Evolutionary conservation across 1,140 invertebrate species (phyloP).

Genomic region (Sycophila sp.): DNA sequence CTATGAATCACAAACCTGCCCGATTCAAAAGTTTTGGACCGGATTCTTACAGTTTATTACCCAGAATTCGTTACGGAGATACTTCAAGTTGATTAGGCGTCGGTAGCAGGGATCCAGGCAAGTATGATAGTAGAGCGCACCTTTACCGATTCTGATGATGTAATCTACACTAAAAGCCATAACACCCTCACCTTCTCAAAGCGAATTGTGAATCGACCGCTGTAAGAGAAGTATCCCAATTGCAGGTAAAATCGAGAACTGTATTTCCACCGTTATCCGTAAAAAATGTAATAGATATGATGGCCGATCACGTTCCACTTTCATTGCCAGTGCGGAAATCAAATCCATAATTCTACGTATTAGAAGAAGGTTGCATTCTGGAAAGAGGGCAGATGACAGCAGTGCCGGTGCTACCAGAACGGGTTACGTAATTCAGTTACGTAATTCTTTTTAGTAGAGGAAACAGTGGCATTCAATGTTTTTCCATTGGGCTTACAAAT

Average conservation of each 20-base stretch:
- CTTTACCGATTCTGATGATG: constrained; percentile 1
- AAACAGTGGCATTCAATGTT: constrained; percentile 29
- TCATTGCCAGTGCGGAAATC: no score
- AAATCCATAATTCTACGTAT: no score
- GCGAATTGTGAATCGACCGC: not conserved
- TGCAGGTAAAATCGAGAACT: not conserved
- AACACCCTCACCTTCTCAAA: not conserved
- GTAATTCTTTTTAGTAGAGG: constrained; percentile 37
- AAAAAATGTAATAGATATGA: no score
- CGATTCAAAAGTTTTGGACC: constrained; percentile 14
- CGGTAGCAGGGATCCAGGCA: not conserved
- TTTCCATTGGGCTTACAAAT: constrained; percentile 37
- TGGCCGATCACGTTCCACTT: no score
- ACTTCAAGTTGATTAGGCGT: not conserved
- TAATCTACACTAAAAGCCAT: not conserved
- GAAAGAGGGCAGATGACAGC: constrained; percentile 5
- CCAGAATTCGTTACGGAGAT: not conserved
- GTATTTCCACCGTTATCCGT: no score
- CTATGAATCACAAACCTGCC: not conserved
- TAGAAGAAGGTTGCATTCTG: no score
- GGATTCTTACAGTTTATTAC: not conserved
- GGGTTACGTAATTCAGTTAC: constrained; percentile 18
- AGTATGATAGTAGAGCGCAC: not conserved
- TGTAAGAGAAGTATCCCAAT: not conserved
- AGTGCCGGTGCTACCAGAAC: not conserved